Percentiles rank a stretch among this genome's conserved stretches.
These are phyloP conservation scores for Euplagia quadripunctaria DNA, from an alignment of 2,888 invertebrate species.

Conservation along the genomic window DNA sequence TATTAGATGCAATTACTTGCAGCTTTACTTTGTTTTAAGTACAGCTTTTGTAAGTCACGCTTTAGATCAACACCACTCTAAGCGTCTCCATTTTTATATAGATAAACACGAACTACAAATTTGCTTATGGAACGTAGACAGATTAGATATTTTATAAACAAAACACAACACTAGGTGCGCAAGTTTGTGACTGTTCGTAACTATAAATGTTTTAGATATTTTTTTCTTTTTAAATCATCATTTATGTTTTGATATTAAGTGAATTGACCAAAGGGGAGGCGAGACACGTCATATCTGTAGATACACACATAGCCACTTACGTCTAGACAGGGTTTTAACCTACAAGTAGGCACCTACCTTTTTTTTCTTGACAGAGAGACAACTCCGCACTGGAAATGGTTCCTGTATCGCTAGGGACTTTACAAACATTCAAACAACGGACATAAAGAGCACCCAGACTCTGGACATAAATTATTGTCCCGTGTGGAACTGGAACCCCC, in stretches of 20 bases:
- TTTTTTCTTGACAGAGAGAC: too few relatives aligned
- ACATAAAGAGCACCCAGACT: neutral
- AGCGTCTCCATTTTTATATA: neutral
- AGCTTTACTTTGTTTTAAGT: too few relatives aligned
- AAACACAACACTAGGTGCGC: neutral
- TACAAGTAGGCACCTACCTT: neutral
- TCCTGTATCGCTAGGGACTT: neutral
- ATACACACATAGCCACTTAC: neutral
- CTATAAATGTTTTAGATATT: neutral
- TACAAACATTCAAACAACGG: neutral
- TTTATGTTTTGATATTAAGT: too few relatives aligned
- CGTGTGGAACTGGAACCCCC: neutral
- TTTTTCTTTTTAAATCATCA: neutral
- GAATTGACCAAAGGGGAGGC: neutral
- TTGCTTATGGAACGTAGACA: too few relatives aligned
- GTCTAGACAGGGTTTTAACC: neutral
- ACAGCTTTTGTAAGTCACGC: too few relatives aligned
- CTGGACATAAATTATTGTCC: neutral
- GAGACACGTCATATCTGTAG: neutral
- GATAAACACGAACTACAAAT: neutral
- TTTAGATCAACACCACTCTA: neutral
- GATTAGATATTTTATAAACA: neutral
- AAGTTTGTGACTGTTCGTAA: neutral
- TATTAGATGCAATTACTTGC: too few relatives aligned
- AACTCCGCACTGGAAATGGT: neutral